phyloP scores from a whole-genome alignment of 2,797 vertebrate genomes.

The Cichlasoma orientale region DNA sequence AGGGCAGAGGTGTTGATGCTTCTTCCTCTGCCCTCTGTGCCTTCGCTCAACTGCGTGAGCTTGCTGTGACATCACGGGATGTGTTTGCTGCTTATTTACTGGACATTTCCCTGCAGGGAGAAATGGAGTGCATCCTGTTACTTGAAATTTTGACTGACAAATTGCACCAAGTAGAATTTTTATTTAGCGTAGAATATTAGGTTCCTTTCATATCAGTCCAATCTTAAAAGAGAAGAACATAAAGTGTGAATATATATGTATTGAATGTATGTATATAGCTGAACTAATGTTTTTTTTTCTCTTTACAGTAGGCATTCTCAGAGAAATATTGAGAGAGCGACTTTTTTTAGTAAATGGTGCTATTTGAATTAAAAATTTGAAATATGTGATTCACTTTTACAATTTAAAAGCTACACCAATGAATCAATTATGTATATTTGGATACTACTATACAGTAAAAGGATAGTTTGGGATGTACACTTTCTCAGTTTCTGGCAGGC shows the following conservation, averaged over 20 bases:
- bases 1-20: conserved; percentile 9
- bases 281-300: conserved; percentile 14
- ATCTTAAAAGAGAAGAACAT: conserved; percentile 38
- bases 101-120: conserved; percentile 32
- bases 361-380: conserved; percentile 41
- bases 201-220: conserved; percentile 20
- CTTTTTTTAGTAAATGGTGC: conserved; percentile 62
- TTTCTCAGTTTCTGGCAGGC: background rate
- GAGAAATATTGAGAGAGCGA: conserved; percentile 1
- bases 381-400: conserved; percentile 6
- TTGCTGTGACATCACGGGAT: conserved; percentile 22
- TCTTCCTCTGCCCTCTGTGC: conserved; percentile 69
- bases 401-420: conserved; percentile 14
- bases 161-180: conserved; percentile 8
- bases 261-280: conserved; percentile 8
- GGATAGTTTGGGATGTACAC: background rate
- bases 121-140: conserved; percentile 46
- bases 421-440: background rate
- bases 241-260: conserved; percentile 43
- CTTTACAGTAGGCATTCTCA: conserved; percentile 19
- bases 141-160: conserved; percentile 61
- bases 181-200: conserved; percentile 12
- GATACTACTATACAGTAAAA: conserved; percentile 4
- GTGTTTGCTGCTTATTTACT: conserved; percentile 37
- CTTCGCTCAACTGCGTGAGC: conserved; percentile 65